Evolutionary conservation across 2,113 vertebrate species (phyloP), one percentile per base, ranked within the genome.

Genomic region (Ploceus nigricollis): DNA sequence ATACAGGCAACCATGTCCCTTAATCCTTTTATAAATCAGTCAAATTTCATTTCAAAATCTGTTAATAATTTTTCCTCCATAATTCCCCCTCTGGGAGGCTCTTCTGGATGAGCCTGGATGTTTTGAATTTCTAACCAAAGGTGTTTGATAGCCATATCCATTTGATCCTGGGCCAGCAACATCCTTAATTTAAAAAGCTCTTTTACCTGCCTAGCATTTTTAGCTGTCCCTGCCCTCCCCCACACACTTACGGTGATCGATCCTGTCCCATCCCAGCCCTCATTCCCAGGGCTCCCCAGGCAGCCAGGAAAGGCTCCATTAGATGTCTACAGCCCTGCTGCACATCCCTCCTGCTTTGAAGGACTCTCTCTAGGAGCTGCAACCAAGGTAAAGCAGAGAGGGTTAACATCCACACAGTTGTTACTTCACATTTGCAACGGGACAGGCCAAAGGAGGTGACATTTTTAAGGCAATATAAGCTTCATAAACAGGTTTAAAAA

Each of bases 71-170:
- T 60, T 68, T 39, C 48, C 57, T 91, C 48, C 31, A 13, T n/a
- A 93, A 87, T n/a, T n/a, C 17, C 25, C 73, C 82, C 77, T 87
- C 65, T 75, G 92, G 77, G 92, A 96, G 56, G 69, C 53, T 71
- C 27, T 66, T 82, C 72, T 91, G 37, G 56, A 89, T 54, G 56
- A 95, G 64, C 22, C 40, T 56, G 69, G 50, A 65, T 65, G 48
- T 85, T 95, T 25, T 85, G 44, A 75, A 78, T 93, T 87, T 79
- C 84, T 84, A 94, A 82, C 81, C 71, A 66, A 82, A 87, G 73
- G 31, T 75, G 89, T 94, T 82, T 76, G 65, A 90, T 31, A 76
- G 61, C 51, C 44, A 64, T 50, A 95, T 79, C 87, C 82, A 91
- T 93, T 93, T 97, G 87, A 37, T 85, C 78, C 71, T 25, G 56